Evolutionary conservation across 2,888 invertebrate species (phyloP), one percentile per base, ranked within the genome.

Genomic region (Horisme vitalbata): DNA sequence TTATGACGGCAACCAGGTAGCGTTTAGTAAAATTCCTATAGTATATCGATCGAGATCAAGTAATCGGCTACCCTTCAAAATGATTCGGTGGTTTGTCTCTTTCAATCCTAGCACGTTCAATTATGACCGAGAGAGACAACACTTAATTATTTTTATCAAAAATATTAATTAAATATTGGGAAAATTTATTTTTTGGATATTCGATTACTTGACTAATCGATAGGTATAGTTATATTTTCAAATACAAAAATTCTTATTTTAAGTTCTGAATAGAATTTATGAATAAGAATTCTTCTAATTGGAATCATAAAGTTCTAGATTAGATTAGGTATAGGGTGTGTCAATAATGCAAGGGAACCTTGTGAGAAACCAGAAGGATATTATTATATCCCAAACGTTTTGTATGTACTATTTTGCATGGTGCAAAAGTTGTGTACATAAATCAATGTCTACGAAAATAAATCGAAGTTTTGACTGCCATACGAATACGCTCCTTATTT

Each of bases 1-100:
- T 82, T 98, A 99, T 93, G 97, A 97, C 91, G 98, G 98, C 92
- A 95, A 95, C 92, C 96, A 96, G 95, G 96, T 96, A 70, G 59
- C 52, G 50, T 48, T 50, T 38, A 51, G 46, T 27, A 23, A 20
- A 30, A 37, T 27, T 30, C 8, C 52, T 45, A 46, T 44, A 48
- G 8, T 35, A 28, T 45, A 45, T 43, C 37, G 52, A 43, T 50
- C 37, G 48, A 20, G 26, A 34, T 31, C 35, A 31, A 54, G 53
- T 52, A 52, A 58, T 55, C 50, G 47, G 48, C 44, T 44, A 35
- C 26, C 10, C 12, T 34, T 11, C 9, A 14, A 23, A 44, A 37
- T 33, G 21, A 30, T 49, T 49, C 31, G 32, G 44, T 44, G 49
- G 35, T 44, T 21, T 27, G 44, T 45, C 31, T 41, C 39, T 43